Conservation (phyloP, 2,797 vertebrate species). For the Sparidentex hasta region DNA sequence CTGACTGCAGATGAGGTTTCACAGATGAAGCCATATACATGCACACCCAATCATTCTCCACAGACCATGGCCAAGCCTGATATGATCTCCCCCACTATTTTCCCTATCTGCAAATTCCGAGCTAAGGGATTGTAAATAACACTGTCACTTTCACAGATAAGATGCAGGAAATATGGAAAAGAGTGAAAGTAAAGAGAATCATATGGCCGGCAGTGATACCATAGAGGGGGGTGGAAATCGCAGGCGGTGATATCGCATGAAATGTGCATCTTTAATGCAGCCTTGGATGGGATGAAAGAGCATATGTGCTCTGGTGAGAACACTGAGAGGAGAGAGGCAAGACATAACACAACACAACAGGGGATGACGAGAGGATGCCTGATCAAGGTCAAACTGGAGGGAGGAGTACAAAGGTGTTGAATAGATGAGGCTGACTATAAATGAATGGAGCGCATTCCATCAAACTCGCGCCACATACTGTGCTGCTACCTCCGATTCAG, state of each 20-base stretch:
- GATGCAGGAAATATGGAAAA: slow-evolving; percentile 71
- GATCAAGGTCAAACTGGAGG: slow-evolving; percentile 75
- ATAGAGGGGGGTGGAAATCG: slow-evolving; percentile 47
- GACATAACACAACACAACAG: slow-evolving; percentile 48
- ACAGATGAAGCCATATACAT: slow-evolving; percentile 68
- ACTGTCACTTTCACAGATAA: slow-evolving; percentile 79
- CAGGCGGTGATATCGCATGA: slow-evolving; percentile 66
- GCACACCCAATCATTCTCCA: slow-evolving; percentile 62
- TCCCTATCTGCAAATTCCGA: slow-evolving; percentile 72
- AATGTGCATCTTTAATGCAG: slow-evolving; percentile 72
- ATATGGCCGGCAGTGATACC: slow-evolving; percentile 64
- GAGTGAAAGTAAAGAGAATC: slow-evolving; percentile 67
- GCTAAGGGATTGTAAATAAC: slow-evolving; percentile 78
- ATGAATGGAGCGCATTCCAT: slow-evolving; percentile 56
- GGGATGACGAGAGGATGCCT: slow-evolving; percentile 52
- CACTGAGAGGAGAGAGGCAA: slow-evolving; percentile 30
- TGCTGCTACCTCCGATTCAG: slow-evolving; percentile 45
- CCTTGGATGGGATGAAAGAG: slow-evolving; percentile 45
- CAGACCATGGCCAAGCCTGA: slow-evolving; percentile 55
- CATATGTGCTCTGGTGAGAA: slow-evolving; percentile 29
- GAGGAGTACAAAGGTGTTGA: slow-evolving; percentile 52
- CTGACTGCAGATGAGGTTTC: slow-evolving; percentile 66
- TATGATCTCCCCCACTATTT: slow-evolving; percentile 69
- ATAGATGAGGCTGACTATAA: slow-evolving; percentile 48
- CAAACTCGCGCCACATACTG: slow-evolving; percentile 46